Evolutionary conservation across 2,888 invertebrate genomes (phyloP).

Genomic region (Ametastegia equiseti): DNA sequence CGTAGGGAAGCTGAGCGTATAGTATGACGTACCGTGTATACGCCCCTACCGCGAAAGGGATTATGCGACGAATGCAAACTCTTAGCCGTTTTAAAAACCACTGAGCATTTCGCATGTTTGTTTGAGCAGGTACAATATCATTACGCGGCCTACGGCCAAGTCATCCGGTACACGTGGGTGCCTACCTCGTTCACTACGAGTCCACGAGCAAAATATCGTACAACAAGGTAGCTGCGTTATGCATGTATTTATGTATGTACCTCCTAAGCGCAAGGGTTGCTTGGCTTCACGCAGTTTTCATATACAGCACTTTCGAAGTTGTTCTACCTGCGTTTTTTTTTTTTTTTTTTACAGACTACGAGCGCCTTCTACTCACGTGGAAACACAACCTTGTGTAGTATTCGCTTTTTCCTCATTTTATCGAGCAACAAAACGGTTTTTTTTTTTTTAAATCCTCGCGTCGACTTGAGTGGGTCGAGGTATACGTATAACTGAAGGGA

Average conservation of each 20-base stretch:
- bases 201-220: no score
- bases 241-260: no score
- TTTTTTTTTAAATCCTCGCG: background rate
- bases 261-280: background rate
- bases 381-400: background rate
- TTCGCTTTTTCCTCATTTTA: conserved; percentile 13
- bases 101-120: conserved; percentile 65
- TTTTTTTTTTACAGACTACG: conserved; percentile 7
- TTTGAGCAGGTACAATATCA: conserved; percentile 66
- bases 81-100: conserved; percentile 62
- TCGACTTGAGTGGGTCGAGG: background rate
- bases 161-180: conserved; percentile 21
- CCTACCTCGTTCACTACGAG: background rate
- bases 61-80: conserved; percentile 62
- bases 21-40: background rate
- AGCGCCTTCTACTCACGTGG: background rate
- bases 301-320: conserved; percentile 19
- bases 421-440: conserved; percentile 13
- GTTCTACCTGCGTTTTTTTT: conserved; percentile 13
- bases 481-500: background rate
- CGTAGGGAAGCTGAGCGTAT: background rate
- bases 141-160: conserved; percentile 55
- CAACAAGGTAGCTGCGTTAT: background rate
- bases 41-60: conserved; percentile 52
- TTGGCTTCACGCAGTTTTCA: conserved; percentile 22